Base-by-base conservation (phyloP, 2,888 invertebrate genomes). In the Anagyrus pseudococci region DNA sequence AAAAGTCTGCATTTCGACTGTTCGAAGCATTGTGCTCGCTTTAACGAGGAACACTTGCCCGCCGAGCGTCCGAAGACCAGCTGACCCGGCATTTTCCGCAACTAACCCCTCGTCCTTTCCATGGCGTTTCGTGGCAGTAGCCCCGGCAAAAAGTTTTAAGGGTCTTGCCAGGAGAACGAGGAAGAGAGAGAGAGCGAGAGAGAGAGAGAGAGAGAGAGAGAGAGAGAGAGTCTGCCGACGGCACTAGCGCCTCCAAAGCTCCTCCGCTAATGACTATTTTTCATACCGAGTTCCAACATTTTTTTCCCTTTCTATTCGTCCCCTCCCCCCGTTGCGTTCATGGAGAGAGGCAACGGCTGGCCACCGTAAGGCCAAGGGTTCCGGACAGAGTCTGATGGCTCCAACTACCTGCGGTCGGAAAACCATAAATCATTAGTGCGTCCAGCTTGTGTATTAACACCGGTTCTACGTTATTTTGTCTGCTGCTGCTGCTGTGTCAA, bases 51-150 rank as follows among this genome's bases (percentile, higher is more conserved):
- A 47, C 52, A 40, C 59, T 53, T 60, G 46, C 47, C 25, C 26
- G 7, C 19, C 6, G 17, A 25, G 22, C 47, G 29, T 41, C 43
- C 63, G 55, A 13, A 25, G 58, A 40, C 41, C 67, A 67, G 65
- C 62, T 67, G 65, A 64, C 57, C 58, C 56, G 26, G 59, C 58
- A 37, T 64, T 64, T 64, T 64, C 61, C 62, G 43, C 58, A 58
- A 52, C 56, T 37, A 37, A 56, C 29, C 44, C 49, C 10, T 10
- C 33, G 2, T 15, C 43, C 8, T n/a, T 17, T n/a, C 43, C 43
- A 13, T 8, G 13, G 33, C 13, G 33, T 33, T 33, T 33, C 6
- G 8, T 8, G 13, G 13, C 6, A 33, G 33, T 43, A 43, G 25
- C n/a, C 20, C 15, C 17, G 54, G 29, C 29, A 56, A 47, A 55